Evolutionary conservation across 2,888 invertebrate species (phyloP).

Genomic region (Cosmorhoe ocellata): DNA sequence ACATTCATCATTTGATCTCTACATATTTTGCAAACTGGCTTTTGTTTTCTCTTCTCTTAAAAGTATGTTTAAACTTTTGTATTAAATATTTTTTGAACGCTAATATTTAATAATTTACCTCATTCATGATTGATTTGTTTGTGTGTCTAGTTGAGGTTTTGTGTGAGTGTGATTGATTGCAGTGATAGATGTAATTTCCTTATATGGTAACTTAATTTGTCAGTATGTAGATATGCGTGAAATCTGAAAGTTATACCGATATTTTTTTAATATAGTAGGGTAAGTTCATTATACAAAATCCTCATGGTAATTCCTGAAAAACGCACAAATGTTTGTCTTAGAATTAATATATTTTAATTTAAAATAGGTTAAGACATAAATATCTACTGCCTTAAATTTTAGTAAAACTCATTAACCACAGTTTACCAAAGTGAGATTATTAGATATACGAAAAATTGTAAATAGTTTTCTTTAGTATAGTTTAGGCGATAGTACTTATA

Average conservation of each 20-base stretch:
- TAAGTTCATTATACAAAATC: not conserved
- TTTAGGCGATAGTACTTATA: conserved; percentile 18
- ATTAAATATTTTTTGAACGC: no score
- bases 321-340: conserved; percentile 24
- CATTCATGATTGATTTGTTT: not conserved
- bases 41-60: no score
- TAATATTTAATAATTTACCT: no score
- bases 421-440: conserved; percentile 84
- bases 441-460: conserved; percentile 64
- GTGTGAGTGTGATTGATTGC: not conserved
- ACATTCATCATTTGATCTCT: no score
- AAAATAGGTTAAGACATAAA: conserved; percentile 4
- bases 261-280: no score
- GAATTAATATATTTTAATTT: conserved; percentile 22
- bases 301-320: conserved; percentile 12
- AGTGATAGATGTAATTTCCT: not conserved
- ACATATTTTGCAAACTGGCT: no score
- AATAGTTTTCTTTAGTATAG: conserved; percentile 41
- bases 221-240: no score
- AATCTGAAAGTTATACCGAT: no score
- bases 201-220: not conserved
- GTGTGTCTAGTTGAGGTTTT: not conserved
- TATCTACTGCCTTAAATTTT: conserved; percentile 15
- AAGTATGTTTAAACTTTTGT: no score
- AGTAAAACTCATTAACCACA: conserved; percentile 76